Percentiles rank a stretch among this genome's conserved stretches.
Evolutionary conservation across 1,140 invertebrate genomes (phyloP).

Genomic region (Plutomurus gul): DNA sequence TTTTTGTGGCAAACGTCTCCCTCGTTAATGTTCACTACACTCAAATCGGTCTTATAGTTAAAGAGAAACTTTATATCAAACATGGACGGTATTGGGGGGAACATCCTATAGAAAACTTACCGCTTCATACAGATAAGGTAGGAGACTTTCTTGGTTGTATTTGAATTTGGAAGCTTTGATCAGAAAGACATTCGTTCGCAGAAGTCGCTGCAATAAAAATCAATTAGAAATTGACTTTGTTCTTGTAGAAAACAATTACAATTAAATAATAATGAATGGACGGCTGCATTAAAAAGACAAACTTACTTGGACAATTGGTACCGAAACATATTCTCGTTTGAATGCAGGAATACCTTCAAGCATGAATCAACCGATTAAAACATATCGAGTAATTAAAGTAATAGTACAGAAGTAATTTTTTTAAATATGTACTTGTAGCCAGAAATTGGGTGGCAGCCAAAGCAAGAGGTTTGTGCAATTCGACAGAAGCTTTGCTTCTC

Average conservation of each 20-base stretch:
- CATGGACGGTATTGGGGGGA: too few species aligned
- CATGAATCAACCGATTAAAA: not conserved
- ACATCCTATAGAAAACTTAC: slow-evolving; percentile 22
- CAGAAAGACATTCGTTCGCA: slow-evolving; percentile 32
- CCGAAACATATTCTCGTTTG: slow-evolving; percentile 31
- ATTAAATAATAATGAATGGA: too few species aligned
- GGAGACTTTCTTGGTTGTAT: not conserved
- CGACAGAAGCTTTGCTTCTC: slow-evolving; percentile 6
- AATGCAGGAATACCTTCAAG: slow-evolving; percentile 41
- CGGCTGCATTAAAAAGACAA: too few species aligned
- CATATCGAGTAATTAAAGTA: not conserved
- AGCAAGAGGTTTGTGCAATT: slow-evolving; percentile 36
- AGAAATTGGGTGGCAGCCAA: slow-evolving; percentile 44
- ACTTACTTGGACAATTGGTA: slow-evolving; percentile 40
- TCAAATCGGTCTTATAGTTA: too few species aligned
- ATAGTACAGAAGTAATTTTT: too few species aligned
- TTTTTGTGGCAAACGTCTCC: too few species aligned
- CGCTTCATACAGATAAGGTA: slow-evolving; percentile 37
- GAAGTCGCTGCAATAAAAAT: too few species aligned
- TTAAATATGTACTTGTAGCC: slow-evolving; percentile 8
- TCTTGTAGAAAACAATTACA: too few species aligned
- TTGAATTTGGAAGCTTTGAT: slow-evolving; percentile 37
- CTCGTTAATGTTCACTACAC: too few species aligned
- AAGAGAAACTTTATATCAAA: too few species aligned
- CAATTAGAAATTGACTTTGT: too few species aligned